Evolutionary conservation across 1,140 invertebrate species (phyloP), one percentile per base, ranked within the genome.

Genomic region (Drosophila ironensis): DNA sequence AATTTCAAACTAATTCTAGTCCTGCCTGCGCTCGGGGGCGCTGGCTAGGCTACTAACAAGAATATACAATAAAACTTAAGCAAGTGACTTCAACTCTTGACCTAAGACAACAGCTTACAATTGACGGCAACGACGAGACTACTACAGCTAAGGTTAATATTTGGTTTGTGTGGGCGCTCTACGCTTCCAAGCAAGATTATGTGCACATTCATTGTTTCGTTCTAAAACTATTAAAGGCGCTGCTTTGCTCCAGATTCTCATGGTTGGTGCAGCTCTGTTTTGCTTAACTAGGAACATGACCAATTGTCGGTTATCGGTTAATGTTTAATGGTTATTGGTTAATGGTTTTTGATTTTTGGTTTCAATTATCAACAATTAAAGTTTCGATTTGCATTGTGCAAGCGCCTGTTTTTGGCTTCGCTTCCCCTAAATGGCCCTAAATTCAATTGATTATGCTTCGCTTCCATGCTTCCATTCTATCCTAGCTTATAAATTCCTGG

Each of bases 301-400:
- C 35, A 54, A 56, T 59, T 53, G 41, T 17, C 25, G 47, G 50
- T 48, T 51, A 37, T 25, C 16, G 25, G 35, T n/a, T n/a, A n/a
- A n/a, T n/a, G n/a, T n/a, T n/a, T n/a, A n/a, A n/a, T n/a, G n/a
- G n/a, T n/a, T n/a, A n/a, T n/a, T n/a, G n/a, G n/a, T n/a, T n/a
- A n/a, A n/a, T n/a, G n/a, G 11, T 20, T 45, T 38, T 46, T 52
- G 16, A 0, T 47, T 56, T 61, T 67, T 46, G 48, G 57, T 53
- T 72, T 78, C 60, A 72, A 72, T 61, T 72, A 61, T 54, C 61
- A 68, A 77, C 61, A 78, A 73, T 54, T 68, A 33, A 30, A 4
- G 22, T 27, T 53, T 38, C 41, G 44, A 35, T 44, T 63, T 67
- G 30, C 9, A 35, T 37, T 35, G n/a, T n/a, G n/a, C n/a, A n/a